Conservation (phyloP, 2,113 vertebrate genomes). For the Chlorocebus sabaeus region DNA sequence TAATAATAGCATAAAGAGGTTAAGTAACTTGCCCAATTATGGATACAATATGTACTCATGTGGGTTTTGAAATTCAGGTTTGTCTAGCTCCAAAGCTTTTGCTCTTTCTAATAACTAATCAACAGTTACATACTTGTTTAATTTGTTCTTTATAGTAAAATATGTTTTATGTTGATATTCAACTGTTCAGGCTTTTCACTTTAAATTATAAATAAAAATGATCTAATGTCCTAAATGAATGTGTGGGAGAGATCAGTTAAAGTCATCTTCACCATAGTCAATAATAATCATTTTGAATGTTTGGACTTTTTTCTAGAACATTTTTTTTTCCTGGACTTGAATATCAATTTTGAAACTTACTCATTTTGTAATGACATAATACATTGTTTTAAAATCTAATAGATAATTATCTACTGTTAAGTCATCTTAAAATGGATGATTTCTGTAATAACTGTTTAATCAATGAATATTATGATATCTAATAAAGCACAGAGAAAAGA, state of each 20-base stretch:
- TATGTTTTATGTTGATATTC: not conserved
- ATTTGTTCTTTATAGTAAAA: not conserved
- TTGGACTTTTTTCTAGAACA: not conserved
- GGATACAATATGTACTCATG: not conserved
- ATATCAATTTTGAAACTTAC: not conserved
- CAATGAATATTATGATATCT: not conserved
- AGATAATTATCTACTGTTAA: not conserved
- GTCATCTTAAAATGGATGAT: not conserved
- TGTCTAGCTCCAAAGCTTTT: not conserved
- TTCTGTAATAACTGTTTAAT: not conserved
- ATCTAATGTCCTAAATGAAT: not conserved
- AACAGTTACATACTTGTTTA: not conserved
- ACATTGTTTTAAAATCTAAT: not conserved
- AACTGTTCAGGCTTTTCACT: not conserved
- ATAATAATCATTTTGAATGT: not conserved
- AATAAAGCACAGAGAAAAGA: not conserved
- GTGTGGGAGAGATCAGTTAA: not conserved
- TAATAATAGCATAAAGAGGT: not conserved
- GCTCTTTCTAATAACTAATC: not conserved
- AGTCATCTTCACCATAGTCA: not conserved
- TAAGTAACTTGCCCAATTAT: not conserved
- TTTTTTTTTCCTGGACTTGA: not conserved
- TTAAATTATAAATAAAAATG: slow-evolving; percentile 17
- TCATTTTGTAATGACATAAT: not conserved
- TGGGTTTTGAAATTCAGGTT: not conserved